These are phyloP conservation scores for Solenodon paradoxus DNA, from an alignment of 2,113 vertebrate genomes.

Conservation along the genomic window DNA sequence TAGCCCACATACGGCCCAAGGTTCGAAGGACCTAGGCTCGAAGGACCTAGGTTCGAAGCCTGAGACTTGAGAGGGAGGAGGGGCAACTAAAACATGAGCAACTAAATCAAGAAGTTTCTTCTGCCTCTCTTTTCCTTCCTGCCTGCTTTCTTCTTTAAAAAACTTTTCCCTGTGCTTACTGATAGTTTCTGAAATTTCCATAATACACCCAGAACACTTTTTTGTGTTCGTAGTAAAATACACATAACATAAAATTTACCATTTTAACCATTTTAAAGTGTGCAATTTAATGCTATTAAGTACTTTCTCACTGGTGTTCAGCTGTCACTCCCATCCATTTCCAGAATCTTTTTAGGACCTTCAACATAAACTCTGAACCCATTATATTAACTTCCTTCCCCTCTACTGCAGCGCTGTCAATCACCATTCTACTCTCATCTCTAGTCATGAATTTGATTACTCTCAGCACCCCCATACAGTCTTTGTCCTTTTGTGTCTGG, in stretches of 20 bases:
- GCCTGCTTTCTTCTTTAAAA: too few relatives aligned
- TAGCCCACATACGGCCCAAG: too few relatives aligned
- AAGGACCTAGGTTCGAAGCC: too few relatives aligned
- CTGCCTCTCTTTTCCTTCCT: too few relatives aligned
- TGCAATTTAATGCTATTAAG: not conserved
- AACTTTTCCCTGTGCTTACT: not conserved
- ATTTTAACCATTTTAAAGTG: not conserved
- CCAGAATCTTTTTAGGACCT: not conserved
- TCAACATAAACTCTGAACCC: not conserved
- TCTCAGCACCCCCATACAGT: not conserved
- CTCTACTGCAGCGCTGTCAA: not conserved
- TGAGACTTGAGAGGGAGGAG: too few relatives aligned
- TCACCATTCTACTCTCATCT: not conserved
- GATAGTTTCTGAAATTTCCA: conserved; percentile 16
- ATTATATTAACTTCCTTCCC: not conserved
- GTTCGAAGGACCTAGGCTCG: too few relatives aligned
- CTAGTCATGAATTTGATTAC: not conserved
- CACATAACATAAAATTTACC: not conserved
- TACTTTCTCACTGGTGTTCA: not conserved
- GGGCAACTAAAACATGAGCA: too few relatives aligned
- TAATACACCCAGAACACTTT: not conserved
- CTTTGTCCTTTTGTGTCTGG: not conserved
- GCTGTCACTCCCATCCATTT: not conserved
- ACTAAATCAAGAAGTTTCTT: too few relatives aligned
- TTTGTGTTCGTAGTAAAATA: not conserved